A percentile compares a stretch with the other conserved stretches of the same genome.
Conservation (phyloP, 2,797 vertebrate genomes). For the Sebastes itinus region DNA sequence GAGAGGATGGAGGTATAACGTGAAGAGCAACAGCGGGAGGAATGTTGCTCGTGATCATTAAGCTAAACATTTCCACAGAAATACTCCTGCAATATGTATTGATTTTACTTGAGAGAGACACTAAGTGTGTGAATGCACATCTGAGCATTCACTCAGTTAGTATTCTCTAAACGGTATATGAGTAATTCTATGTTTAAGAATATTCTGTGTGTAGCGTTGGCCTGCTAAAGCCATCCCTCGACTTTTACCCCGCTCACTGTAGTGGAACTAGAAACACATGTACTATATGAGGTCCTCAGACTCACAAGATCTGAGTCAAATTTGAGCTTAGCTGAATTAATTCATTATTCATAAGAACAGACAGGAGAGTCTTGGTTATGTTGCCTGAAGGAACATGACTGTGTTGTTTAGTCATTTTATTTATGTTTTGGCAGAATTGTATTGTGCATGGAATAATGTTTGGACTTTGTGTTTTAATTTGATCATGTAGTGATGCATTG, state of each 20-base stretch:
- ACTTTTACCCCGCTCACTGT: not conserved
- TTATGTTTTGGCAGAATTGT: not conserved
- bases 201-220: not conserved
- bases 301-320: not conserved
- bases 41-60: slow-evolving; percentile 46
- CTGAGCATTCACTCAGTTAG: slow-evolving; percentile 6
- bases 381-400: not conserved
- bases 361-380: not conserved
- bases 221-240: not conserved
- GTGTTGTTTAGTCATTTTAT: not conserved
- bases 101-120: slow-evolving; percentile 37
- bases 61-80: slow-evolving; percentile 23
- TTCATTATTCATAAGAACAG: slow-evolving; percentile 10
- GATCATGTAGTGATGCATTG: not conserved
- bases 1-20: slow-evolving; percentile 37
- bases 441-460: not conserved
- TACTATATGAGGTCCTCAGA: not conserved
- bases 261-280: not conserved
- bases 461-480: not conserved
- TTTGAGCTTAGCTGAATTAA: not conserved
- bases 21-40: slow-evolving; percentile 42
- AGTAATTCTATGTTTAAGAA: not conserved
- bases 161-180: not conserved
- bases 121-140: slow-evolving; percentile 13
- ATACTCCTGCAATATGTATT: slow-evolving; percentile 22